Conservation (phyloP, 1,140 invertebrate genomes). For the Diabrotica virgifera region DNA sequence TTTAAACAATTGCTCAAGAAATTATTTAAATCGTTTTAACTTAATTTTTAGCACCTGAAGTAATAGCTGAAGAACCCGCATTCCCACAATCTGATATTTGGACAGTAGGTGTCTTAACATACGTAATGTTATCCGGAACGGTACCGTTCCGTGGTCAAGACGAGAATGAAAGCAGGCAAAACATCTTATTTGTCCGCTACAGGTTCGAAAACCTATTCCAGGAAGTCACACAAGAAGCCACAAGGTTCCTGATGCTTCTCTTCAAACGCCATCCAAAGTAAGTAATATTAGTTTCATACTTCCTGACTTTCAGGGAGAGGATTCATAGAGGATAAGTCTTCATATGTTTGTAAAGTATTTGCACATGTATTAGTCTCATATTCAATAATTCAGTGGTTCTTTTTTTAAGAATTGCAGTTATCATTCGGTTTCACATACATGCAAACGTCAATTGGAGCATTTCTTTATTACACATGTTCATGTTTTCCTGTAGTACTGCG, state of each 20-base stretch:
- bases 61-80: conserved; percentile 80
- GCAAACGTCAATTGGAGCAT: too few species aligned
- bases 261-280: conserved; percentile 92
- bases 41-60: conserved; percentile 78
- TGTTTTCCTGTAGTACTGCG: too few species aligned
- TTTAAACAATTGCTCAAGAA: too few species aligned
- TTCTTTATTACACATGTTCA: too few species aligned
- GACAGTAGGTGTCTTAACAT: conserved; percentile 89
- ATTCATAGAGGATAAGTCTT: too few species aligned
- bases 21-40: too few species aligned
- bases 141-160: conserved; percentile 86
- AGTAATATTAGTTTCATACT: conserved; percentile 36
- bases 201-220: conserved; percentile 93
- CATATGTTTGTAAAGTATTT: too few species aligned
- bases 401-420: too few species aligned
- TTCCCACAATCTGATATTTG: conserved; percentile 93
- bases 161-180: conserved; percentile 82
- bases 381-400: too few species aligned
- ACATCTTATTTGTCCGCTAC: conserved; percentile 90
- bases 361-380: too few species aligned
- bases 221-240: conserved; percentile 90
- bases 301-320: neutral
- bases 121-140: conserved; percentile 90
- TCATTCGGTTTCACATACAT: too few species aligned
- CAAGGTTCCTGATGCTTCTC: conserved; percentile 90